Evolutionary conservation across 2,888 invertebrate genomes (phyloP).

Genomic region (Cephus runcator): DNA sequence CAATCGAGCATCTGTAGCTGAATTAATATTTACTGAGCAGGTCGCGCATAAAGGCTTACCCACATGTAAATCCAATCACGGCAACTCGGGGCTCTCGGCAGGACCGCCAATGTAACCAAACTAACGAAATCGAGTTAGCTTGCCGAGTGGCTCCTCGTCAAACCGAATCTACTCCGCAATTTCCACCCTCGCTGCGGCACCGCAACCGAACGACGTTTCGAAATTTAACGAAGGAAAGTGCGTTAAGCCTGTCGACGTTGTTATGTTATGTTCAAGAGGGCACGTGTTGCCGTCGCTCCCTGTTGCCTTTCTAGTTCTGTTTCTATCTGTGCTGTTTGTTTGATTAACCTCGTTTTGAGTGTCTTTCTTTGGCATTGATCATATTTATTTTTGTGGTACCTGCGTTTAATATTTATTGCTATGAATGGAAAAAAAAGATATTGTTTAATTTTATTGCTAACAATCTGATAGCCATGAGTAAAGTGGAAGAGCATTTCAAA

Average conservation of each 20-base stretch:
- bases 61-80: conserved; percentile 65
- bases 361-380: too few relatives aligned
- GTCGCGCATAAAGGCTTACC: conserved; percentile 50
- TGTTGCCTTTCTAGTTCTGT: too few relatives aligned
- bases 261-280: too few relatives aligned
- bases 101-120: conserved; percentile 63
- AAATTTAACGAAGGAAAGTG: conserved; percentile 23
- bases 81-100: conserved; percentile 43
- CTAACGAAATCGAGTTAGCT: conserved; percentile 65
- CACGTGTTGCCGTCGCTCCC: too few relatives aligned
- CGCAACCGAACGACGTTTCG: conserved; percentile 17
- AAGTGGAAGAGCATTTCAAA: too few relatives aligned
- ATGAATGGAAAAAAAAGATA: too few relatives aligned
- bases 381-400: too few relatives aligned
- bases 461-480: too few relatives aligned
- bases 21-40: neutral
- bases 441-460: too few relatives aligned
- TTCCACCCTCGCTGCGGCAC: conserved; percentile 32
- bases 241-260: conserved; percentile 5
- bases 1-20: neutral
- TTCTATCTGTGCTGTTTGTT: too few relatives aligned
- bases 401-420: too few relatives aligned
- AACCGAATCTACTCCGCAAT: conserved; percentile 52
- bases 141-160: conserved; percentile 53
- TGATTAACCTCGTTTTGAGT: too few relatives aligned